Base-by-base conservation (phyloP, 2,888 invertebrate genomes). In the Molanna angustata region DNA sequence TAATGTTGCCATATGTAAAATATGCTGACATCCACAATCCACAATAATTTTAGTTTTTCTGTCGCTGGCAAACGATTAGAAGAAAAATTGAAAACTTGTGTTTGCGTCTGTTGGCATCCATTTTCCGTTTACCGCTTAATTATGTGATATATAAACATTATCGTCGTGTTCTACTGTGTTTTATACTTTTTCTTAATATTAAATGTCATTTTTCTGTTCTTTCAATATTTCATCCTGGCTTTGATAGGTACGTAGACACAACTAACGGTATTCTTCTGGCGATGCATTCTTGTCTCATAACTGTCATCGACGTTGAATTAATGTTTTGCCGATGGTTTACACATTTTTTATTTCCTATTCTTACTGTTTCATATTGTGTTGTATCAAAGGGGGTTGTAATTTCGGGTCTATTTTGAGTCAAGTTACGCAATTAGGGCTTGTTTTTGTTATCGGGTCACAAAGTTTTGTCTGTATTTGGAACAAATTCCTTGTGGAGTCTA, bases 91-190 rank as follows among this genome's bases (percentile, higher is more conserved):
- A 47, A 52, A 47, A 47, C 42, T 49, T 53, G 16, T 32, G 49
- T 27, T 43, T 49, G 53, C 49, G 53, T 49, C 49, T 40, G 41
- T 53, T 49, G 53, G 53, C 53, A 44, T 53, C 53, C 53, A 53
- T 53, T 40, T 53, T 53, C 33, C 37, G 35, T 43, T 49, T 53
- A 27, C 37, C 43, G 49, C 48, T 33, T 32, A 33, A 44, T 53
- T 48, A 40, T 49, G 48, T 48, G 40, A 48, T 48, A 40, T 21
- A 22, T 16, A 16, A 13, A 31, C 11, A 16, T 22, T 13, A 44
- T 16, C 22, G 31, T 17, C 31, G 18, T 31, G 21, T 35, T 44
- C 17, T 9, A 44, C 31, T 44, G 32, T n/a, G n/a, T n/a, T n/a
- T n/a, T n/a, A n/a, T n/a, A n/a, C n/a, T n/a, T n/a, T n/a, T n/a